Evolutionary conservation across 2,113 vertebrate genomes (phyloP), one percentile per base, ranked within the genome.

Genomic region (Orcinus orca): DNA sequence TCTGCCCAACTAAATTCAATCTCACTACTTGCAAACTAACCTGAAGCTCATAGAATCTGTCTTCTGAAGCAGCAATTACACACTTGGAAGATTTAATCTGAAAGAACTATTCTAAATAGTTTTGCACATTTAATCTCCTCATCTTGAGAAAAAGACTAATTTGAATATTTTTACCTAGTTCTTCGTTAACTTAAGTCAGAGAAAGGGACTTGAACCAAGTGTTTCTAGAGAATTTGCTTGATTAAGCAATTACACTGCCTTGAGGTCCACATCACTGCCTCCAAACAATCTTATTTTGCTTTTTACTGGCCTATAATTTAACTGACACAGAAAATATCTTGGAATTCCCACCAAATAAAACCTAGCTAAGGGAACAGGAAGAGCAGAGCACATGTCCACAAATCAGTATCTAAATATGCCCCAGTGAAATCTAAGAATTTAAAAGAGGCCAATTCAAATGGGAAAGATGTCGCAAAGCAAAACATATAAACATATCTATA

Each of bases 401-500:
- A 25, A 90, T 0, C 95, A 21, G n/a, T 83, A 80, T 60, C 87
- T 74, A 79, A 90, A 92, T 18, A 58, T n/a, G 5, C 41, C 71
- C 65, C 20, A 84, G 70, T 58, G 44, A 97, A 96, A 82, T 85
- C 68, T 77, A 81, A 95, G 63, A 87, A 90, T 90, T 36, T 81
- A 44, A 91, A 95, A 87, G 77, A 88, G 71, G 55, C 76, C 93
- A 96, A 97, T 97, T 96, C 88, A 97, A 96, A 88, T 77, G 90
- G 81, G 80, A 96, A 98, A 96, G 65, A 95, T 95, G 83, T 96
- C 80, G 70, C 55, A 79, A 95, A 94, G 90, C 84, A 94, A 97
- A 93, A 96, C 60, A 97, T n/a, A 96, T 62, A 98, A 97, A 97
- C 96, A 97, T 65, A 96, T 97, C 96, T 97, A 97, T 97, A 98